A percentile compares a stretch with the other conserved stretches of the same genome.
Evolutionary conservation across 2,113 vertebrate genomes (phyloP).

Genomic region (Ardeotis arabs): DNA sequence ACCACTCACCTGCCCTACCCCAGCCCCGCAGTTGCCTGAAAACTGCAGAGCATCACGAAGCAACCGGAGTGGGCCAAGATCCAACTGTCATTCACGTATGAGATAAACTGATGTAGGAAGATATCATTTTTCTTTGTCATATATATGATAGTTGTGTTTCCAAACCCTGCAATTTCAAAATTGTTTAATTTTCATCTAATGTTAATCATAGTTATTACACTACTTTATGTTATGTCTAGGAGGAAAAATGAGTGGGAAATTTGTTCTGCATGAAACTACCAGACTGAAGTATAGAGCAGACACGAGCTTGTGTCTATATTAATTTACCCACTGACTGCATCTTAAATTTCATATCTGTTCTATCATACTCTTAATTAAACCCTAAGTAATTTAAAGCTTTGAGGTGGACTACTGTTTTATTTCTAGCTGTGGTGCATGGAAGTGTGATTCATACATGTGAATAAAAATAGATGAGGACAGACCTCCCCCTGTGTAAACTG

Average conservation of each 20-base stretch:
- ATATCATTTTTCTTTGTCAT: background rate
- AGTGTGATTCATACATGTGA: constrained; percentile 42
- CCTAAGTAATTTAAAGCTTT: constrained; percentile 44
- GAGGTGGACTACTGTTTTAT: constrained; percentile 55
- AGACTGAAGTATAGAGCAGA: background rate
- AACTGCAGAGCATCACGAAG: background rate
- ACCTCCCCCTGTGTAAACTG: constrained; percentile 22
- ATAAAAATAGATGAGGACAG: constrained; percentile 58
- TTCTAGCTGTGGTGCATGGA: constrained; percentile 33
- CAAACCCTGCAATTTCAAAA: constrained; percentile 51
- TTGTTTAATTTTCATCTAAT: constrained; percentile 51
- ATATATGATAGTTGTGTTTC: background rate
- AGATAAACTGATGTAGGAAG: background rate
- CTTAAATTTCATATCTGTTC: constrained; percentile 48
- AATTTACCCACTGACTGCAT: constrained; percentile 36
- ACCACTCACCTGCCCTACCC: background rate
- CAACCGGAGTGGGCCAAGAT: background rate
- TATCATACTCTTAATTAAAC: constrained; percentile 47
- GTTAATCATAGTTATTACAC: constrained; percentile 43
- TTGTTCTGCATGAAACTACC: constrained; percentile 20
- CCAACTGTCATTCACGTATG: background rate
- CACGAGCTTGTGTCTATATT: constrained; percentile 1
- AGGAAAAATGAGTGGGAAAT: background rate
- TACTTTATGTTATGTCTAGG: background rate
- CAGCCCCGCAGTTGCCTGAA: background rate